Base-by-base conservation (phyloP, 2,888 invertebrate species). In the Neoascia interrupta region DNA sequence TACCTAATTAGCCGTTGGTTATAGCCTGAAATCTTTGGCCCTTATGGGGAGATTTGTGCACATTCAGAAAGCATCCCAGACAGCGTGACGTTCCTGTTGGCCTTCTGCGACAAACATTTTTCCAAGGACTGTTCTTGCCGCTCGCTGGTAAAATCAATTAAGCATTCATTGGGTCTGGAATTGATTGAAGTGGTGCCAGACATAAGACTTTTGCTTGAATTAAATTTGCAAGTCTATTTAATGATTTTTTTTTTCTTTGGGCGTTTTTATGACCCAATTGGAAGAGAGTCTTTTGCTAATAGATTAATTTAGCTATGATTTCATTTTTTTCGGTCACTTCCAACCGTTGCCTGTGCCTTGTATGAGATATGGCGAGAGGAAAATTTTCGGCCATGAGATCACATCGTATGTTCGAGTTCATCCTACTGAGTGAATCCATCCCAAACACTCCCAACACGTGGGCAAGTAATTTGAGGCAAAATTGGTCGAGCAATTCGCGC, bases 1-100 rank as follows among this genome's bases (percentile, higher is more conserved):
- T 51, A 41, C 28, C 49, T 73, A 73, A 73, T 73, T 73, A 73
- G 28, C 41, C 58, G 56, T 64, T 73, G 66, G 73, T 66, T 64
- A 64, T 72, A 41, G 64, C 51, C 23, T 58, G 49, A 56, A 56
- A 13, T 73, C 26, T 18, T 61, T 19, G 16, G 45, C 10, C 49
- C 43, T 47, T 73, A 47, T 39, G 45, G 28, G 61, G 39, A 47
- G 10, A 13, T 41, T 26, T 26, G 26, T n/a, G n/a, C n/a, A n/a
- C n/a, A n/a, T n/a, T n/a, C n/a, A n/a, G n/a, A n/a, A n/a, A n/a
- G 8, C 31, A n/a, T n/a, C 31, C 8, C n/a, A 31, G 31, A 31
- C 31, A 31, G 3, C 8, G 31, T 31, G 31, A 31, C 31, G 31
- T n/a, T n/a, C n/a, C n/a, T n/a, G 8, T 31, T 31, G 3, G 31